Conservation (phyloP, 2,113 vertebrate species). For the Pithys albifrons region DNA sequence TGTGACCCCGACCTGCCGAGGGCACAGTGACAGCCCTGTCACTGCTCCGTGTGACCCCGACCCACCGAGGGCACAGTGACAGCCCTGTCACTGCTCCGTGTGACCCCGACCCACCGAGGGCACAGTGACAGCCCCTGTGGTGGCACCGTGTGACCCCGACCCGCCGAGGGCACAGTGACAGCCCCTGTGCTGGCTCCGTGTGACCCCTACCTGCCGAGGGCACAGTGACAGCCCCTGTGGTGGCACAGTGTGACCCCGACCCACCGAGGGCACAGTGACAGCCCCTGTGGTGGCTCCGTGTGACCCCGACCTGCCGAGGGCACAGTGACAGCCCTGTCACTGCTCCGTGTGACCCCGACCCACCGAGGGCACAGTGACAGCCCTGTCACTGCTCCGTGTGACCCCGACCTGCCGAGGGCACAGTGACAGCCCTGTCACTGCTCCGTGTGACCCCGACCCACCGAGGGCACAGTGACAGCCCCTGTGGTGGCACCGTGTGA, state of each 20-base stretch:
- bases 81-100: too few species aligned
- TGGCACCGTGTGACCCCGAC: neutral
- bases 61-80: neutral
- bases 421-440: fast-evolving
- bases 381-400: too few species aligned
- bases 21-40: fast-evolving
- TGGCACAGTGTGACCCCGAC: too few species aligned
- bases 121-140: too few species aligned
- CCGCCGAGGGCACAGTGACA: neutral
- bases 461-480: too few species aligned
- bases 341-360: neutral
- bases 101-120: too few species aligned
- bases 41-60: neutral
- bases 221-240: fast-evolving
- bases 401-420: neutral
- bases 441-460: neutral
- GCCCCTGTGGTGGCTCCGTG: too few species aligned
- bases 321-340: neutral
- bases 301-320: neutral
- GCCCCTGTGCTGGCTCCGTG: neutral
- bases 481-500: too few species aligned
- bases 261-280: too few species aligned
- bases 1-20: neutral
- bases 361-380: neutral
- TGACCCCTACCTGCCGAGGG: neutral